Evolutionary conservation across 2,888 invertebrate species (phyloP), one percentile per base, ranked within the genome.

Genomic region (Glyphotaelius pellucidus): DNA sequence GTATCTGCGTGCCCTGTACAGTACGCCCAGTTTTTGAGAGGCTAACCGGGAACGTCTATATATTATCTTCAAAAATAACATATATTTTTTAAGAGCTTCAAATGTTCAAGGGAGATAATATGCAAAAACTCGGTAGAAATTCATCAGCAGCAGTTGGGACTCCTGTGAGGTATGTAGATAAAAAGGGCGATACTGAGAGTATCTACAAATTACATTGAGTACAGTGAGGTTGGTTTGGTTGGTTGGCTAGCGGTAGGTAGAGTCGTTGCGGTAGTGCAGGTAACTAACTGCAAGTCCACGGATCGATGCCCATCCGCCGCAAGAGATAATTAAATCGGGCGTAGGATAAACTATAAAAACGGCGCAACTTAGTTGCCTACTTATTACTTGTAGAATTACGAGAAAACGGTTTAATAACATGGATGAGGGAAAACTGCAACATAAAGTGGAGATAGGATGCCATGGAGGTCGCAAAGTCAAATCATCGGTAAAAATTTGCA

Each of bases 281-380:
- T 86, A 86, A 42, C 86, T 86, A 86, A 42, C 86, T 35, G 86
- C 38, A 15, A 38, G 38, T 86, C n/a, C 86, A 86, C 86, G 86
- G 42, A 42, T 86, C 86, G 86, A 42, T 35, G 9, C 86, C 86
- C 42, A 42, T 35, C 81, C 15, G 81, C 30, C 15, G 81, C 81
- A 32, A 67, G 25, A 25, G 25, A 67, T 67, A 67, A 67, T 67
- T 67, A 67, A 67, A 67, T 67, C 67, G 67, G n/a, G 9, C 25
- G n/a, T 25, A 25, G 25, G 25, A 67, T 9, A 67, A 67, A 7
- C 25, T 9, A 67, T 19, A 25, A 67, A 67, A 67, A 25, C 67
- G 67, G 67, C 9, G 67, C n/a, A n/a, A 67, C 67, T 67, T 67
- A n/a, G 47, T 47, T 47, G 15, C 47, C 47, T 47, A 47, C 47